Conservation (phyloP, 2,888 invertebrate species). For the Epirrhoe alternata region DNA sequence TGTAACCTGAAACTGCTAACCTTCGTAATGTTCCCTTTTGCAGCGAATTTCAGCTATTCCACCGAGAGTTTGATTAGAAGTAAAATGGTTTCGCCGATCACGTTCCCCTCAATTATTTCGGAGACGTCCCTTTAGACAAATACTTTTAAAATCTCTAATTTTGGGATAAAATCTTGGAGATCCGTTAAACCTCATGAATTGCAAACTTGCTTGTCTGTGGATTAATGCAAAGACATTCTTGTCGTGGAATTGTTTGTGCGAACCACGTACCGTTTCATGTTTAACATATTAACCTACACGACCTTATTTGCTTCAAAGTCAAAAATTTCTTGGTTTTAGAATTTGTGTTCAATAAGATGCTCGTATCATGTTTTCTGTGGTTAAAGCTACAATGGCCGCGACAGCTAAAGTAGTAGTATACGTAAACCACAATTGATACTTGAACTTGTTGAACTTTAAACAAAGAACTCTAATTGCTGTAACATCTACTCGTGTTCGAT, state of each 20-base stretch:
- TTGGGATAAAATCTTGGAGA: slow-evolving; percentile 11
- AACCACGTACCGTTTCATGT: slow-evolving; percentile 5
- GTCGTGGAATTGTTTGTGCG: slow-evolving; percentile 15
- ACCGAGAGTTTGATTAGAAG: slow-evolving; percentile 41
- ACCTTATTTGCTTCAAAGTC: slow-evolving; percentile 18
- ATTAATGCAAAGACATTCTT: slow-evolving; percentile 18
- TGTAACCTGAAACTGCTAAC: slow-evolving; percentile 65
- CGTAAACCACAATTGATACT: slow-evolving; percentile 12
- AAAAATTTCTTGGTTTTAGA: slow-evolving; percentile 7
- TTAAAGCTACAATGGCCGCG: neutral
- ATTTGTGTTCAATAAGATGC: neutral
- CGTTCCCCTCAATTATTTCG: slow-evolving; percentile 40
- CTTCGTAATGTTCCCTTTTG: slow-evolving; percentile 40
- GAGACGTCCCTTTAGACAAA: slow-evolving; percentile 28
- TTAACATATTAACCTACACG: slow-evolving; percentile 18
- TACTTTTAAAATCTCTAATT: slow-evolving; percentile 17
- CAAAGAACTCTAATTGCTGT: slow-evolving; percentile 16
- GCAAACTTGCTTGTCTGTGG: slow-evolving; percentile 17
- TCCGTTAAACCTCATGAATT: slow-evolving; percentile 21
- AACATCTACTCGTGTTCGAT: slow-evolving; percentile 8
- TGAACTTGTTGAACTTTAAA: slow-evolving; percentile 24
- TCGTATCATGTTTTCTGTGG: neutral
- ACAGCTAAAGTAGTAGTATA: slow-evolving; percentile 2
- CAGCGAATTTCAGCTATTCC: slow-evolving; percentile 38
- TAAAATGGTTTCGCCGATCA: slow-evolving; percentile 36